Conservation (phyloP, 2,113 vertebrate genomes). For the Columba janthina region DNA sequence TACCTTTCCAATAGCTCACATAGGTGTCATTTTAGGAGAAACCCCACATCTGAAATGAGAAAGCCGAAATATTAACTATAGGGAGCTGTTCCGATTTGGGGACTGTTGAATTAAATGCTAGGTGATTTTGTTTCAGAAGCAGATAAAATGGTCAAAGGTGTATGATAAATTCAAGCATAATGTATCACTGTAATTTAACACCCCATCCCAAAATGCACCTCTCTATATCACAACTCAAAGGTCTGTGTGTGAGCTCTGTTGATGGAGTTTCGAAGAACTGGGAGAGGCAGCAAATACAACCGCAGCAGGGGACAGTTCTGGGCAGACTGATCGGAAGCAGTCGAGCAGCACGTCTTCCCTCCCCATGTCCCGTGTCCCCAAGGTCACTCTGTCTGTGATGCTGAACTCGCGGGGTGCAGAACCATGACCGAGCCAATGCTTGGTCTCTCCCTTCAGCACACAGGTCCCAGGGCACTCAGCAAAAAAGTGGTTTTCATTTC, state of each 20-base stretch:
- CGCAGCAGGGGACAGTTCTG: fast-evolving
- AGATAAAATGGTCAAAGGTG: neutral
- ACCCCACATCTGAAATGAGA: conserved; percentile 24
- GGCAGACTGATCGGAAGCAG: neutral
- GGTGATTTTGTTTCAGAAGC: neutral
- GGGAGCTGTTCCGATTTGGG: neutral
- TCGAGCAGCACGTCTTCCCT: neutral
- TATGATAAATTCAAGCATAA: conserved; percentile 1
- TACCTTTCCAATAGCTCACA: conserved; percentile 24
- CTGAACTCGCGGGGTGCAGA: neutral
- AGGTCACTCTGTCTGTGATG: fast-evolving
- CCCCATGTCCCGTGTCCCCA: fast-evolving
- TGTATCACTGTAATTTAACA: neutral
- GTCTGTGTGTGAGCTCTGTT: neutral
- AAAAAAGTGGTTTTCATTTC: neutral
- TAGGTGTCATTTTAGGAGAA: conserved; percentile 24
- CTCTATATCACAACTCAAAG: neutral
- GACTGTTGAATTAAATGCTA: neutral
- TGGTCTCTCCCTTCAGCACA: neutral
- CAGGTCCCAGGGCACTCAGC: fast-evolving
- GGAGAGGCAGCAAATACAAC: neutral
- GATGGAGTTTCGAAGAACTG: neutral
- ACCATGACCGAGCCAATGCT: fast-evolving
- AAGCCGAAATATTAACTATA: neutral
- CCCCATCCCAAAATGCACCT: neutral